A percentile compares a stretch with the other conserved stretches of the same genome.
Conservation (phyloP, 2,888 invertebrate species). For the Nysson spinosus region DNA sequence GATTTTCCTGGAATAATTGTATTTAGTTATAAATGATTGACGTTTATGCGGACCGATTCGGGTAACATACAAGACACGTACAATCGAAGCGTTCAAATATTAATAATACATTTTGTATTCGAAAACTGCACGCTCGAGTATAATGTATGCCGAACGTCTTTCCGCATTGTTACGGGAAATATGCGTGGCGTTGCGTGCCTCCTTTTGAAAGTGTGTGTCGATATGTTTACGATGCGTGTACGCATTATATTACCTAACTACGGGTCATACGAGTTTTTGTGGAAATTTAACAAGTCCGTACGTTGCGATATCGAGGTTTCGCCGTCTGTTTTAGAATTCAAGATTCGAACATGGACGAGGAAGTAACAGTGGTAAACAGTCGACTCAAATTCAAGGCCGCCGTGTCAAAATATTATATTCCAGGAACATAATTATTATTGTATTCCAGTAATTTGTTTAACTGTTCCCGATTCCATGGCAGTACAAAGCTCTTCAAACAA, state of each 20-base stretch:
- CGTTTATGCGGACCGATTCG: too few relatives aligned
- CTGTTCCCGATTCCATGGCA: too few relatives aligned
- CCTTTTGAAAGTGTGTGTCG: conserved; percentile 44
- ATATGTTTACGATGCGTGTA: conserved; percentile 30
- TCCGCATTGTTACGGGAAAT: conserved; percentile 49
- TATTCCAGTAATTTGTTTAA: too few relatives aligned
- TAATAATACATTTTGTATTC: too few relatives aligned
- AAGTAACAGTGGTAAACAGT: conserved; percentile 13
- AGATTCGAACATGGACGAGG: conserved; percentile 13
- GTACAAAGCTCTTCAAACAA: too few relatives aligned
- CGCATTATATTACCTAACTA: conserved; percentile 18
- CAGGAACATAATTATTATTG: conserved; percentile 9
- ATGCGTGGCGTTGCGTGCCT: conserved; percentile 34
- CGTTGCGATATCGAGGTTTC: conserved; percentile 28
- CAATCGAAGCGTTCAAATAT: too few relatives aligned
- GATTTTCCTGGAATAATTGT: too few relatives aligned
- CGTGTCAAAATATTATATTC: conserved; percentile 2
- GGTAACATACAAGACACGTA: too few relatives aligned
- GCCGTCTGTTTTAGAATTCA: background rate
- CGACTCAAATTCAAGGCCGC: conserved; percentile 4
- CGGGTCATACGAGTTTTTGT: background rate
- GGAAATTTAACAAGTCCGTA: conserved; percentile 1
- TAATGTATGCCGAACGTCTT: conserved; percentile 17
- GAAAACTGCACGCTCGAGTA: background rate
- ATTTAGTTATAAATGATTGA: too few relatives aligned